A percentile compares a stretch with the other conserved stretches of the same genome.
These are phyloP conservation scores for Rhincodon typus DNA, from an alignment of 2,797 vertebrate species.

Conservation along the genomic window DNA sequence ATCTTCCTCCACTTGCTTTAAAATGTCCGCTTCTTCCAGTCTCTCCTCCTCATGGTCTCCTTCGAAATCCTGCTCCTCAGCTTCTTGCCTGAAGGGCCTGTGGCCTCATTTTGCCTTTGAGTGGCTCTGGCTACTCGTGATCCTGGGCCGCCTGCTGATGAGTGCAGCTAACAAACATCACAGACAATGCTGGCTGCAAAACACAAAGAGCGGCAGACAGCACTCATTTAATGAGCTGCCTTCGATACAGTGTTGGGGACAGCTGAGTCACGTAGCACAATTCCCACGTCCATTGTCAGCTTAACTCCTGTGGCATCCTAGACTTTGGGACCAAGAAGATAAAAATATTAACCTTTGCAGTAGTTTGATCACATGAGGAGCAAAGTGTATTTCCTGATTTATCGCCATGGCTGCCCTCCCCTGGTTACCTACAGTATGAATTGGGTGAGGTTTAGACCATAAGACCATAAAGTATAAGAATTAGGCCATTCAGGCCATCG, in stretches of 20 bases:
- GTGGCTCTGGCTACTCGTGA: background rate
- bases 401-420: background rate
- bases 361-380: background rate
- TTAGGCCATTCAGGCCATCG: too few relatives aligned
- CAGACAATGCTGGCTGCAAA: background rate
- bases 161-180: background rate
- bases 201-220: background rate
- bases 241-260: background rate
- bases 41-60: background rate
- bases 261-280: background rate
- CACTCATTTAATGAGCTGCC: background rate
- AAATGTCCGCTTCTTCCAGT: background rate
- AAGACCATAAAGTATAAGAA: too few relatives aligned
- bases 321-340: background rate
- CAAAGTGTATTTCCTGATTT: background rate
- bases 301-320: background rate
- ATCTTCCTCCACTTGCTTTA: background rate
- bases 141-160: background rate
- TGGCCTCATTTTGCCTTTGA: background rate
- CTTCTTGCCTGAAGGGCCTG: background rate
- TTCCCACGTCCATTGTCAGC: background rate
- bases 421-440: background rate
- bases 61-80: background rate
- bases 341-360: background rate
- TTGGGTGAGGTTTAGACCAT: too few relatives aligned